Evolutionary conservation across 2,113 vertebrate genomes (phyloP), one percentile per base, ranked within the genome.

Genomic region (Camelus dromedarius): DNA sequence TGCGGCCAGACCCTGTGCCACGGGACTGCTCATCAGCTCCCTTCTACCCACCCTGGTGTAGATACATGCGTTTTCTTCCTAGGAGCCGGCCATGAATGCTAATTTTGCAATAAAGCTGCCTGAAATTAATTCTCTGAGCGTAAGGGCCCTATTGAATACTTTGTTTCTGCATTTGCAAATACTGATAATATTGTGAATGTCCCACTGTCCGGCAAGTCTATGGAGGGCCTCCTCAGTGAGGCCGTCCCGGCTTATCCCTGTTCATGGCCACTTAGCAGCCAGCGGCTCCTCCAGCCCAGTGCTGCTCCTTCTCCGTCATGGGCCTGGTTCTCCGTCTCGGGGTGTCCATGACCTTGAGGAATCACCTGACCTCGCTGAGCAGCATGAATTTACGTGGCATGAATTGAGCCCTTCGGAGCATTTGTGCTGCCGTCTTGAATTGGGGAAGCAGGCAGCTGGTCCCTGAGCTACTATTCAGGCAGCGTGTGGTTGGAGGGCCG

Each of bases 141-240:
- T n/a, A 8, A 10, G 60, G 56, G 15, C 67, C 64, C 82, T 80
- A 13, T 66, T 81, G 87, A 88, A 0, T 87, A 62, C 46, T 52
- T 79, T 24, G 79, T 35, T 80, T 70, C 42, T 73, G 5, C 42
- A 48, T 22, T 93, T 91, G 90, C 95, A 70, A 95, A 88, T 91
- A 72, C 93, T 18, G n/a, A 54, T 14, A 89, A 50, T 42, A 14
- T 56, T 70, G 19, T 1, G 22, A 92, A 93, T 24, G 2, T 11
- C 60, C 66, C 54, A 24, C 89, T 91, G 30, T 84, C 93, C 42
- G 35, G 69, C 38, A 10, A 16, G 88, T 89, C 87, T 93, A 2
- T 30, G 52, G 58, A 89, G 62, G 3, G 26, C 48, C 35, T 52
- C 69, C 48, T 76, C 85, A 5, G 48, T 9, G 5, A 1, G 30